These are phyloP conservation scores for Dysidea cf. avara DNA, from an alignment of 37 sponge, comb jelly and placozoan species.

Conservation along the genomic window DNA sequence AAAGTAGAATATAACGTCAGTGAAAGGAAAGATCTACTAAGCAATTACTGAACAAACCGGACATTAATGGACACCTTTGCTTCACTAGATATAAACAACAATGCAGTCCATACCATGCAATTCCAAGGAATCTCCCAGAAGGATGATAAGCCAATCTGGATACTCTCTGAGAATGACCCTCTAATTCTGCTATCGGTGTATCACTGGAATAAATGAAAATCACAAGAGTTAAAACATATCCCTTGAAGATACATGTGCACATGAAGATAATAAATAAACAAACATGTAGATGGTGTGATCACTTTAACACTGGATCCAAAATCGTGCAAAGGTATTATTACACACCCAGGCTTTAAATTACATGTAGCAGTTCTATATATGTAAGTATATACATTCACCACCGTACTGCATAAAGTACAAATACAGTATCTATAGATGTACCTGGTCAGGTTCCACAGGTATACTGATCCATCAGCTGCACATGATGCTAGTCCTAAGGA, in stretches of 20 bases:
- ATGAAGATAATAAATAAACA: not conserved
- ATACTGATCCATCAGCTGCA: constrained; percentile 92
- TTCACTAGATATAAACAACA: not conserved
- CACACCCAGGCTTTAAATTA: too few species aligned
- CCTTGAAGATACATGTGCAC: too few species aligned
- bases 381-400: not conserved
- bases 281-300: too few species aligned
- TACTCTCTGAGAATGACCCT: constrained; percentile 80
- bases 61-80: not conserved
- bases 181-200: constrained; percentile 78
- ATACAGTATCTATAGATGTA: constrained; percentile 20
- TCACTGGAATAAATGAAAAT: constrained; percentile 43
- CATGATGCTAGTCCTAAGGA: constrained; percentile 84
- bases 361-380: too few species aligned
- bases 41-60: not conserved
- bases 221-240: too few species aligned
- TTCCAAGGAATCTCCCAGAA: constrained; percentile 89
- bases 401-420: not conserved
- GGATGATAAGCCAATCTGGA: constrained; percentile 92
- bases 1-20: too few species aligned
- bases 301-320: too few species aligned
- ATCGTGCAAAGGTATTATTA: too few species aligned
- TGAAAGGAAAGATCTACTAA: not conserved
- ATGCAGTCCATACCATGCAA: constrained; percentile 80
- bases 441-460: constrained; percentile 91